phyloP scores from a whole-genome alignment of 2,113 vertebrate species.

The Neofelis nebulosa region DNA sequence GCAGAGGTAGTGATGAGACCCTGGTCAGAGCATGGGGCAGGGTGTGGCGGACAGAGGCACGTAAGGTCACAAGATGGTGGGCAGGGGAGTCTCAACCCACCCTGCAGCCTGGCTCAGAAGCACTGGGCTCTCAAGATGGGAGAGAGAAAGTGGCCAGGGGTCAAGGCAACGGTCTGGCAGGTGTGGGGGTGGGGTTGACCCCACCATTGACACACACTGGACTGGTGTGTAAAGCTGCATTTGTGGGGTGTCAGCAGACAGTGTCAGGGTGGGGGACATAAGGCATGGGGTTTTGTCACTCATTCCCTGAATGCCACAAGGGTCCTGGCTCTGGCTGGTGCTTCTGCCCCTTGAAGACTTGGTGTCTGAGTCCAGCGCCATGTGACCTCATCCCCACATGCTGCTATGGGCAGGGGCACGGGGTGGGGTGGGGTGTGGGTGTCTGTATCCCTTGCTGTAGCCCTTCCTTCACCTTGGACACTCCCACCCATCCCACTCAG shows the following conservation, averaged over 20 bases:
- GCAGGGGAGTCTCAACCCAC: too few relatives aligned
- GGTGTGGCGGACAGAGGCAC: background rate
- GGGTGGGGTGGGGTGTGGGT: background rate
- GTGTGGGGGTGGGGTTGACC: background rate
- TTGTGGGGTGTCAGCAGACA: background rate
- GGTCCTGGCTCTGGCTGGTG: background rate
- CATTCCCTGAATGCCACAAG: rapidly evolving
- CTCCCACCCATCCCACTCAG: background rate
- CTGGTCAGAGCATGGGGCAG: too few relatives aligned
- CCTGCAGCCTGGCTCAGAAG: background rate
- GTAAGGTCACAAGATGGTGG: background rate
- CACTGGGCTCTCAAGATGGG: background rate
- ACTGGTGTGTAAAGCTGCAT: rapidly evolving
- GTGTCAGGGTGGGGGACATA: rapidly evolving
- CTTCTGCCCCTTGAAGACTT: background rate
- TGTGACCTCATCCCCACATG: background rate
- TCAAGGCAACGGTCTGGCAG: background rate
- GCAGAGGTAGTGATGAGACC: background rate
- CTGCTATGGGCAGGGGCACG: background rate
- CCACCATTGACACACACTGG: background rate
- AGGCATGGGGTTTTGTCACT: background rate
- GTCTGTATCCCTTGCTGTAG: too few relatives aligned
- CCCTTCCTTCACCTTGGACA: too few relatives aligned
- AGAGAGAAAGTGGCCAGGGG: background rate
- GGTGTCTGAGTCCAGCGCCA: background rate